These are phyloP conservation scores for Tricholaema leucomelas DNA, from an alignment of 2,113 vertebrate species.

Conservation along the genomic window DNA sequence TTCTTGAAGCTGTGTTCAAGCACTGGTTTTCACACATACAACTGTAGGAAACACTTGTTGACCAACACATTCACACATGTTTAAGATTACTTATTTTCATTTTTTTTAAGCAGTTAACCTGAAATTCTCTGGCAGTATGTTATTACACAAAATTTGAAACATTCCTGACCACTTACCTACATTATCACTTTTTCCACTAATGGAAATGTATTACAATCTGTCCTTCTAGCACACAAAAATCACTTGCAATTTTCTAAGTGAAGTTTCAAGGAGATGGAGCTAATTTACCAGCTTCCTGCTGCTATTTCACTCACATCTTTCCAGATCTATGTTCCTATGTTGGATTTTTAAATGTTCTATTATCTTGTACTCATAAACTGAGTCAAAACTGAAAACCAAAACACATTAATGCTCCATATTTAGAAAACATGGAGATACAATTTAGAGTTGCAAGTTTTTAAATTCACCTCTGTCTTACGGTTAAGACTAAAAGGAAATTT, in stretches of 20 bases:
- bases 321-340: accelerated
- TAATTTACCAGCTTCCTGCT: background rate
- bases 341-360: background rate
- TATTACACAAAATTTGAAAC: background rate
- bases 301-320: background rate
- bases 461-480: background rate
- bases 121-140: background rate
- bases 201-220: background rate
- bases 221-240: background rate
- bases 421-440: background rate
- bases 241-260: background rate
- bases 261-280: background rate
- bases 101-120: background rate
- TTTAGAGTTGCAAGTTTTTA: background rate
- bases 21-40: background rate
- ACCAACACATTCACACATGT: background rate
- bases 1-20: background rate
- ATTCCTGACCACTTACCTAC: background rate
- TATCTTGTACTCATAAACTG: background rate
- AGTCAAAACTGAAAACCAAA: background rate
- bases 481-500: background rate
- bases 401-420: background rate
- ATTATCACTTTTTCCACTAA: background rate
- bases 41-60: background rate
- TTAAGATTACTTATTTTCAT: background rate